These are phyloP conservation scores for Diaprepes abbreviatus DNA, from an alignment of 2,888 invertebrate genomes.

Conservation along the genomic window DNA sequence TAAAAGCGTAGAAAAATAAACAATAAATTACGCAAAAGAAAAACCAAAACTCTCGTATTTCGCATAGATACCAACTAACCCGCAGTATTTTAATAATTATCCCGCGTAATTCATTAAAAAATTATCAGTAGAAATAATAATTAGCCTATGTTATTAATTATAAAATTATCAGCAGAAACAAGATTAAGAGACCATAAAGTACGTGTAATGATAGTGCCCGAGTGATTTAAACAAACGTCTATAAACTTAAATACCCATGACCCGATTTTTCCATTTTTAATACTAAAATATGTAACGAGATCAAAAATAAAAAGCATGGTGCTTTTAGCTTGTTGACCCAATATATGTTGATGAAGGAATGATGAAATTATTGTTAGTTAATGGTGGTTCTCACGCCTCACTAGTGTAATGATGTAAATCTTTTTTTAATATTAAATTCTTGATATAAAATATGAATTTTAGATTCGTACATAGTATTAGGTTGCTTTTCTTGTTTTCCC, in stretches of 20 bases:
- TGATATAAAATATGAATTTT: too few relatives aligned
- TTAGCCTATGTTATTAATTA: conserved; percentile 18
- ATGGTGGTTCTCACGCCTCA: neutral
- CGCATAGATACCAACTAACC: neutral
- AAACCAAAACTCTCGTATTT: conserved; percentile 2
- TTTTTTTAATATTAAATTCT: too few relatives aligned
- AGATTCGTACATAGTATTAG: too few relatives aligned
- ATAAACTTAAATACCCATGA: conserved; percentile 27
- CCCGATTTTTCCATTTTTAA: conserved; percentile 32
- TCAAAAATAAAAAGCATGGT: conserved; percentile 28
- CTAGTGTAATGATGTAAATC: too few relatives aligned
- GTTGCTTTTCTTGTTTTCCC: too few relatives aligned
- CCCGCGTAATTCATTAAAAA: too few relatives aligned
- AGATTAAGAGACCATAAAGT: conserved; percentile 24
- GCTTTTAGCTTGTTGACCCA: neutral
- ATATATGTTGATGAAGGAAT: neutral
- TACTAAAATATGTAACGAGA: conserved; percentile 36
- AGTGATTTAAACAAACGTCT: conserved; percentile 31
- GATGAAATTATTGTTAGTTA: neutral
- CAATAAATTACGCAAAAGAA: conserved; percentile 14
- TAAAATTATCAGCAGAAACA: conserved; percentile 28
- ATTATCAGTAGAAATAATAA: too few relatives aligned
- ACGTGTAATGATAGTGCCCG: conserved; percentile 21
- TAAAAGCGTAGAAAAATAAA: conserved; percentile 6
- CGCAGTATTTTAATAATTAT: conserved; percentile 16